Percentiles rank a stretch among this genome's conserved stretches.
phyloP scores from a whole-genome alignment of 2,113 vertebrate genomes.

The Pteronura brasiliensis region DNA sequence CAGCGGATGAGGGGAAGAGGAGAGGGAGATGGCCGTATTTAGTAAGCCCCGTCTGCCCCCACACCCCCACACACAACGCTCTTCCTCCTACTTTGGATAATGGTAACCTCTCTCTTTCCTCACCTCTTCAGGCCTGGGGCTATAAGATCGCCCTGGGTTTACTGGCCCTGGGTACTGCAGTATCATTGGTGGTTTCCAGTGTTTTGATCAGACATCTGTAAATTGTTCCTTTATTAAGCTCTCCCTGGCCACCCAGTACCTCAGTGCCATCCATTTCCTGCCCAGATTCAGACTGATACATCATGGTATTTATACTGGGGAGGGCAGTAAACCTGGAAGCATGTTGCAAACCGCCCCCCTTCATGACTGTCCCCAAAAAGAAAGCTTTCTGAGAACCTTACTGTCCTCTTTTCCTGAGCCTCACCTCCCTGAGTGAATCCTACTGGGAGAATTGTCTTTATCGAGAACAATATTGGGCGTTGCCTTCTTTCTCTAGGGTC shows the following conservation, averaged over 20 bases:
- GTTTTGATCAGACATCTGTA: neutral
- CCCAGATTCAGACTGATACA: neutral
- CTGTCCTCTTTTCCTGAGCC: neutral
- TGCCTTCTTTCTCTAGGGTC: neutral
- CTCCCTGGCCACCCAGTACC: neutral
- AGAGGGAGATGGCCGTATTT: neutral
- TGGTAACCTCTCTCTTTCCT: neutral
- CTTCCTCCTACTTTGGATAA: neutral
- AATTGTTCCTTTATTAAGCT: constrained; percentile 20
- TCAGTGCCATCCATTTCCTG: neutral
- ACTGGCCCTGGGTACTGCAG: neutral
- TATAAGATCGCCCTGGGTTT: neutral
- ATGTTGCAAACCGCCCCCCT: neutral
- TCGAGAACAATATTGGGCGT: neutral
- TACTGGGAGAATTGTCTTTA: neutral
- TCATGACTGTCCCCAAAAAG: neutral
- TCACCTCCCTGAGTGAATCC: neutral
- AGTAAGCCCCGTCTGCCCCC: neutral
- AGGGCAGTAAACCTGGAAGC: neutral
- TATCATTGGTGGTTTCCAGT: neutral
- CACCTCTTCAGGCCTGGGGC: neutral
- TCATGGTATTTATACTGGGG: neutral
- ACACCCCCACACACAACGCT: neutral
- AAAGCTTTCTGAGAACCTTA: neutral
- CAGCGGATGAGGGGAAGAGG: neutral